Base-by-base conservation (phyloP, 2,113 vertebrate species). In the Eudyptes chrysolophus region DNA sequence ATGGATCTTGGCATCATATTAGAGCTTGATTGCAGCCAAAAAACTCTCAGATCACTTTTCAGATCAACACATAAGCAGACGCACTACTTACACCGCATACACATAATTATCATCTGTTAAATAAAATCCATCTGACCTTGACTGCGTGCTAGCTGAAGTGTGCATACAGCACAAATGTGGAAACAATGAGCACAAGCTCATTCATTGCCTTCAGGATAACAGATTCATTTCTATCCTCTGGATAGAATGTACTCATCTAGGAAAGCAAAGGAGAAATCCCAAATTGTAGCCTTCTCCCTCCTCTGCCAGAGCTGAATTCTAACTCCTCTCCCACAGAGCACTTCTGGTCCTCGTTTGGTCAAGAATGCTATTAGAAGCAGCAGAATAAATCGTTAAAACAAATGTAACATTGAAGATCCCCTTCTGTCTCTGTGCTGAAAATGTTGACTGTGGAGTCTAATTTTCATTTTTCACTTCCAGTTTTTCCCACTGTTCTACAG, bases 121-220 rank as follows among this genome's bases (percentile, higher is more conserved):
- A 79, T 40, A 94, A 94, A 95, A 91, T 60, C 54, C 24, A 34
- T 72, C 49, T 91, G 75, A 94, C 87, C 74, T 95, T 93, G 66
- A 72, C 38, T 76, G 12, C 6, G 1, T 49, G 22, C 32, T 84
- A 83, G 42, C 40, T 66, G 64, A 92, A 87, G 22, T 46, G 21
- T 81, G 22, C 17, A 40, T 57, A 65, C 11, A 79, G 36, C 29
- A 79, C 34, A 94, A 87, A 80, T n/a, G 64, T n/a, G 22, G 58
- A 87, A 94, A 76, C 61, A 68, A 68, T 16, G 18, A 82, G 20
- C 48, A 48, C 60, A 91, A 93, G 27, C 24, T 79, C 34, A 72
- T 87, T 76, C 44, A 22, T 48, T 82, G 48, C 40, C 34, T 79
- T 91, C 65, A 79, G 57, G 49, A 54, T 72, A 84, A 79, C 0